Percentiles rank a stretch among this genome's conserved stretches.
These are phyloP conservation scores for Ferrisia virgata DNA, from an alignment of 2,888 invertebrate species.

Conservation along the genomic window DNA sequence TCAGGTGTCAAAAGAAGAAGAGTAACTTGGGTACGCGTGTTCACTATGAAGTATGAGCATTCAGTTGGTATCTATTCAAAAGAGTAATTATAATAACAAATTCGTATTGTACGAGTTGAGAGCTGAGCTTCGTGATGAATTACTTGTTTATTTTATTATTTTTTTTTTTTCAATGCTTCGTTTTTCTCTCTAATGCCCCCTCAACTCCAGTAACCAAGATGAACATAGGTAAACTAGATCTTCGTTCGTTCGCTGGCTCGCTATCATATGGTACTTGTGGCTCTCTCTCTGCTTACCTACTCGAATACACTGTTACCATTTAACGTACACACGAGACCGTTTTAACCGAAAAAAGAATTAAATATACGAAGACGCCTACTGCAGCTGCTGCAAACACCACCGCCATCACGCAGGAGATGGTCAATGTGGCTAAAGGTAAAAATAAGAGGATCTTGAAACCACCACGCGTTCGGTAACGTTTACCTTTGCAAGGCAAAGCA, in stretches of 20 bases:
- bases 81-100: slow-evolving; percentile 25
- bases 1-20: slow-evolving; percentile 11
- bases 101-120: background rate
- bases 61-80: background rate
- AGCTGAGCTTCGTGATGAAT: background rate
- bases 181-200: background rate
- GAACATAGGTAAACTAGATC: too few species aligned
- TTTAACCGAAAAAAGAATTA: background rate
- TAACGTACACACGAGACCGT: background rate
- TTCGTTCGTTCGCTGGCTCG: too few species aligned
- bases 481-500: background rate
- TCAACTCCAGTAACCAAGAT: too few species aligned
- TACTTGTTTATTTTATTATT: background rate
- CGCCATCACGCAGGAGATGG: background rate
- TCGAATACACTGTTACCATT: background rate
- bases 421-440: background rate
- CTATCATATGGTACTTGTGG: too few species aligned
- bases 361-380: background rate
- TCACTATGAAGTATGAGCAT: background rate
- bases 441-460: background rate
- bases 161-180: background rate
- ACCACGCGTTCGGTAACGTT: slow-evolving; percentile 25
- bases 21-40: background rate
- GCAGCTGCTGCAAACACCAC: background rate
- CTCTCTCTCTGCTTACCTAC: too few species aligned